A percentile compares a stretch with the other conserved stretches of the same genome.
Evolutionary conservation across 2,113 vertebrate species (phyloP).

Genomic region (Petaurus breviceps): DNA sequence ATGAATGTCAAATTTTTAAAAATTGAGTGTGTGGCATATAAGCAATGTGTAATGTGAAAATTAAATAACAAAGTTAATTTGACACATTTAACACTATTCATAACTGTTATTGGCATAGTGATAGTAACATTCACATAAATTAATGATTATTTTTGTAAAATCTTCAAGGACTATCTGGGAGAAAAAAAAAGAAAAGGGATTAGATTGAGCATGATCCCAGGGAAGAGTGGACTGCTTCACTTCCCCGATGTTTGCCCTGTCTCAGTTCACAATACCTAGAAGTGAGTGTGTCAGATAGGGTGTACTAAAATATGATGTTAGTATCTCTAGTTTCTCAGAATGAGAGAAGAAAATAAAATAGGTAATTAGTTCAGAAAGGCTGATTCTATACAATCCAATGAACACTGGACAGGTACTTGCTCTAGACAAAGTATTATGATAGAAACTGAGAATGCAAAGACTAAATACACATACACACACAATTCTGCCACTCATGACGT

Average conservation of each 20-base stretch:
- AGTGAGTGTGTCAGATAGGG: not conserved
- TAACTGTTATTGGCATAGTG: not conserved
- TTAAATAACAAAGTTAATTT: not conserved
- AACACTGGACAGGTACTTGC: not conserved
- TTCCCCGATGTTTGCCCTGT: not conserved
- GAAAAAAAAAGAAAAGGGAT: no score
- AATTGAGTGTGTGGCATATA: not conserved
- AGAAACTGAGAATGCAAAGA: not conserved
- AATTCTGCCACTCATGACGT: no score
- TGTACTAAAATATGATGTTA: not conserved
- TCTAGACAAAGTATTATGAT: not conserved
- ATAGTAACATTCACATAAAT: not conserved
- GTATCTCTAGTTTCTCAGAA: not conserved
- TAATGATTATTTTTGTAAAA: not conserved
- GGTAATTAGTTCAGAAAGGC: not conserved
- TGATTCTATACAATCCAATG: not conserved
- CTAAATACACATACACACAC: no score
- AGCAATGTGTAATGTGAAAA: not conserved
- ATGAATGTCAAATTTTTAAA: not conserved
- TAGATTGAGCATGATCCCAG: no score
- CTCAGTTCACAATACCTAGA: not conserved
- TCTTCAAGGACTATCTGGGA: not conserved
- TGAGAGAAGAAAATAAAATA: slow-evolving; percentile 32
- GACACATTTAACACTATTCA: not conserved
- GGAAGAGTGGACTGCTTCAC: no score